Conservation (phyloP, 2,888 invertebrate species). For the Metellina segmentata region DNA sequence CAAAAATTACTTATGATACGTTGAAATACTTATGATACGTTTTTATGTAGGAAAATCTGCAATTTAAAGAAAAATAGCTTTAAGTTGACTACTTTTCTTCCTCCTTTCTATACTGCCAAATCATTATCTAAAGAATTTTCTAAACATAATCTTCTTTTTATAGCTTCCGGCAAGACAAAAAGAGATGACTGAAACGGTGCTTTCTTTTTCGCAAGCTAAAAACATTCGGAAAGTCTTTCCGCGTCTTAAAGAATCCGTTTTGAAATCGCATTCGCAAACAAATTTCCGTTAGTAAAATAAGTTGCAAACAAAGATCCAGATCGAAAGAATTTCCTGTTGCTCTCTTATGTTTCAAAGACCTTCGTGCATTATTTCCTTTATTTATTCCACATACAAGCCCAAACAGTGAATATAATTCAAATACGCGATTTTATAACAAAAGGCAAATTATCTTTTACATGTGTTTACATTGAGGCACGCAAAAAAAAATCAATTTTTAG, state of each 20-base stretch:
- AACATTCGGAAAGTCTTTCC: background rate
- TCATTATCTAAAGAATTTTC: conserved; percentile 6
- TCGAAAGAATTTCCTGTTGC: conserved; percentile 38
- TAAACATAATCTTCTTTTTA: conserved; percentile 8
- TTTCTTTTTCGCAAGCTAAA: conserved; percentile 4
- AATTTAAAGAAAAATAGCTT: too few relatives aligned
- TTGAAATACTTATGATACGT: too few relatives aligned
- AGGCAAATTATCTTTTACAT: too few relatives aligned
- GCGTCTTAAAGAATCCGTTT: conserved; percentile 27
- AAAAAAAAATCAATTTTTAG: too few relatives aligned
- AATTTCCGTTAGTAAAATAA: conserved; percentile 23
- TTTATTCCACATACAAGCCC: too few relatives aligned
- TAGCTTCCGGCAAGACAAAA: background rate
- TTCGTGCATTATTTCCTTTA: too few relatives aligned
- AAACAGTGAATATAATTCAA: too few relatives aligned
- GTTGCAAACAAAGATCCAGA: background rate
- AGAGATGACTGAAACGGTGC: background rate
- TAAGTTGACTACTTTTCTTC: too few relatives aligned
- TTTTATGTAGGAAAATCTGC: too few relatives aligned
- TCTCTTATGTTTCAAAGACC: background rate
- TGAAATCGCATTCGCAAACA: conserved; percentile 28
- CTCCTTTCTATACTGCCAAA: background rate
- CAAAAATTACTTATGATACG: background rate
- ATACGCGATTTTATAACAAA: too few relatives aligned
- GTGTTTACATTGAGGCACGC: too few relatives aligned